Evolutionary conservation across 2,888 invertebrate species (phyloP).

Genomic region (Ariolimax columbianus): DNA sequence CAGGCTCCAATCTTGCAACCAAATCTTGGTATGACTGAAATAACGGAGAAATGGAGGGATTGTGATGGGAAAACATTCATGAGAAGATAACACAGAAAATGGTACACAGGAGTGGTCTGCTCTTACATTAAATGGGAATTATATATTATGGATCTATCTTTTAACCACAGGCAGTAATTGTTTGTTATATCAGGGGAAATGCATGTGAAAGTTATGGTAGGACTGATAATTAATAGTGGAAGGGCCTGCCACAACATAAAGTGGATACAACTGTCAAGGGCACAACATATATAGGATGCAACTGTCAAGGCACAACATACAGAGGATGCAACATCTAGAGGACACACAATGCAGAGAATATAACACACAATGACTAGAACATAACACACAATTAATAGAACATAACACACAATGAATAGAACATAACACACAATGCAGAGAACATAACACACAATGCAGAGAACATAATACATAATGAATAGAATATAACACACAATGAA

Average conservation of each 20-base stretch:
- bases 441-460: too few relatives aligned
- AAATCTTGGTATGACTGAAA: constrained; percentile 92
- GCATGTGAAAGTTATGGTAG: background rate
- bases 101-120: background rate
- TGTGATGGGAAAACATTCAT: background rate
- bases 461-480: too few relatives aligned
- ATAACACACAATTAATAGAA: too few relatives aligned
- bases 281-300: background rate
- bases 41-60: background rate
- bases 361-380: too few relatives aligned
- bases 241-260: background rate
- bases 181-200: too few relatives aligned
- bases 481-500: too few relatives aligned
- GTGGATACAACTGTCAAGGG: too few relatives aligned
- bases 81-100: background rate
- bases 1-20: constrained; percentile 91
- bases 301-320: background rate
- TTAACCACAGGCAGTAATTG: too few relatives aligned
- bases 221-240: background rate
- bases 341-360: background rate
- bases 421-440: background rate
- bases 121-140: background rate
- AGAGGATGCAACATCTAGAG: background rate
- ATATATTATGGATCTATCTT: too few relatives aligned
- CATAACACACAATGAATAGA: too few relatives aligned